Percentiles rank a stretch among this genome's conserved stretches.
phyloP scores from a whole-genome alignment of 2,113 vertebrate species.

The Catharus fuscescens region DNA sequence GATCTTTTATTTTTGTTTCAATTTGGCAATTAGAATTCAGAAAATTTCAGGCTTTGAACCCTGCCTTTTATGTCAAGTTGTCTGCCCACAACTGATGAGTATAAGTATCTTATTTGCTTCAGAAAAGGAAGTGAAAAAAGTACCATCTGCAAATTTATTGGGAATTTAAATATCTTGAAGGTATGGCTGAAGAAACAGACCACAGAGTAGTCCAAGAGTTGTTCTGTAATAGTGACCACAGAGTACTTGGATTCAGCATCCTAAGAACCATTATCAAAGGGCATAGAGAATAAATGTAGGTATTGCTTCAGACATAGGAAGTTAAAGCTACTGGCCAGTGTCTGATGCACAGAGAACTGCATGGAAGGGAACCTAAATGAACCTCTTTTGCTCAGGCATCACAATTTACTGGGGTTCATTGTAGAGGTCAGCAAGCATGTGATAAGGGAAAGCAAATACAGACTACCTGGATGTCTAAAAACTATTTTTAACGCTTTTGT shows the following conservation, averaged over 20 bases:
- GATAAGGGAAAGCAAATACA: neutral
- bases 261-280: neutral
- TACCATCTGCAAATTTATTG: constrained; percentile 68
- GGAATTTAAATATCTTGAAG: constrained; percentile 41
- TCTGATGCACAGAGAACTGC: neutral
- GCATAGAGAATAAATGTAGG: neutral
- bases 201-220: neutral
- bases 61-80: constrained; percentile 65
- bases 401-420: neutral
- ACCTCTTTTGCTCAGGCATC: neutral
- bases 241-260: neutral
- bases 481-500: neutral
- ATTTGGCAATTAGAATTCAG: constrained; percentile 69
- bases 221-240: neutral
- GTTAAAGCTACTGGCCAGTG: neutral
- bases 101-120: constrained; percentile 54
- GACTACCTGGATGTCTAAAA: neutral
- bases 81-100: constrained; percentile 67
- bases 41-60: constrained; percentile 69
- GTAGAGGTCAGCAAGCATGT: neutral
- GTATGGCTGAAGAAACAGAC: constrained; percentile 21
- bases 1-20: constrained; percentile 70
- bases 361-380: neutral
- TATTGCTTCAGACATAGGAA: neutral
- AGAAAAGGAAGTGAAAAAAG: constrained; percentile 70